Evolutionary conservation across 2,113 vertebrate species (phyloP).

Genomic region (Rana temporaria): DNA sequence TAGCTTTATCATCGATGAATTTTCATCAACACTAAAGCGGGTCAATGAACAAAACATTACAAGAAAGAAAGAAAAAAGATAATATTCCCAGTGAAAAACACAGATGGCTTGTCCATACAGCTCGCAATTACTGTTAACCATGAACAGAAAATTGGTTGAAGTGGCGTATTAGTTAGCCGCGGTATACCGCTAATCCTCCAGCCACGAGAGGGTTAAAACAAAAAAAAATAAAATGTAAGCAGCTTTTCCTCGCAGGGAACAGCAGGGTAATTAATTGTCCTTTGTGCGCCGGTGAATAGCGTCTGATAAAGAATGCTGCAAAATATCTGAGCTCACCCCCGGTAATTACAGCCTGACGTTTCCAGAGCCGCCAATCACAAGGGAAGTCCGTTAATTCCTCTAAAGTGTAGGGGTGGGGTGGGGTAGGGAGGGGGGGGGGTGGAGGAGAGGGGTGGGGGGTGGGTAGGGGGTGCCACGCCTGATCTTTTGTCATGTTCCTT

Average conservation of each 20-base stretch:
- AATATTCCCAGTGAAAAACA: too few relatives aligned
- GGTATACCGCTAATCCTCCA: conserved; percentile 3
- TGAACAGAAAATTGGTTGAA: too few relatives aligned
- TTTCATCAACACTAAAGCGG: too few relatives aligned
- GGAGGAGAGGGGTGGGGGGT: background rate
- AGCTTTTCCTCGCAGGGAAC: conserved; percentile 43
- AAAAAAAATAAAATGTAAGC: conserved; percentile 25
- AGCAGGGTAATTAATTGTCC: conserved; percentile 56
- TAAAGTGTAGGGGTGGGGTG: background rate
- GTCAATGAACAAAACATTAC: too few relatives aligned
- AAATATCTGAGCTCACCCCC: conserved; percentile 56
- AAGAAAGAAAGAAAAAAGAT: too few relatives aligned
- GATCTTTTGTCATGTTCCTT: conserved; percentile 46
- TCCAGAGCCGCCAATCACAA: conserved; percentile 50
- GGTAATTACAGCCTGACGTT: conserved; percentile 56
- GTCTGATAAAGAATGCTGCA: conserved; percentile 56
- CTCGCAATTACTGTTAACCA: too few relatives aligned
- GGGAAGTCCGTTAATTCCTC: conserved; percentile 53
- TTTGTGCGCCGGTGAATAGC: conserved; percentile 53
- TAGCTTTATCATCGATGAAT: too few relatives aligned
- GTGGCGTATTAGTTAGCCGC: background rate
- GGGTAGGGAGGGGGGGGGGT: background rate
- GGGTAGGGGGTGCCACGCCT: conserved; percentile 32
- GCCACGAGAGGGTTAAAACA: conserved; percentile 38
- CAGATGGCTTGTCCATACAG: too few relatives aligned